Conservation (phyloP, 2,113 vertebrate genomes). For the Crotalus helleri region DNA sequence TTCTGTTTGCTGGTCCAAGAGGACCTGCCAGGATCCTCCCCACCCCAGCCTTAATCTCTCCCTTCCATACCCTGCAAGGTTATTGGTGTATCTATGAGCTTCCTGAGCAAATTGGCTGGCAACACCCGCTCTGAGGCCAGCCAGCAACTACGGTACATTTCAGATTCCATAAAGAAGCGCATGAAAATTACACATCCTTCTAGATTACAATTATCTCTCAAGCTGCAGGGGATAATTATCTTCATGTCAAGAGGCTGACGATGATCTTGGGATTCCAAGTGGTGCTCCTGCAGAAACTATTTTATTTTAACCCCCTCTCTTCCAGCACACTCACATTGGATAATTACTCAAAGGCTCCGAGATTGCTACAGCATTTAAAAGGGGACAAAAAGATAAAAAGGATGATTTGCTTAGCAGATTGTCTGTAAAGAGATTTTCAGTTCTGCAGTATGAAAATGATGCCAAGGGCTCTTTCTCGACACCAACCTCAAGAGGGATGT, state of each 20-base stretch:
- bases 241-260: constrained; percentile 28
- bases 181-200: not conserved
- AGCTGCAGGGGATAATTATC: constrained; percentile 39
- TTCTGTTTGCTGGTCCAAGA: not conserved
- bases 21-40: not conserved
- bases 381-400: not conserved
- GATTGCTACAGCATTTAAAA: not conserved
- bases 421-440: not conserved
- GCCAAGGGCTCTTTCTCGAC: not conserved
- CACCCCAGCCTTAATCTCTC: not conserved
- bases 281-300: not conserved
- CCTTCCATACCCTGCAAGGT: not conserved
- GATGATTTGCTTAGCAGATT: not conserved
- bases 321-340: not conserved
- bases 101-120: not conserved
- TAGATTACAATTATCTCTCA: constrained; percentile 40
- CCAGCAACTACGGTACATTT: not conserved
- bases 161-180: not conserved
- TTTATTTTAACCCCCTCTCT: not conserved
- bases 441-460: not conserved
- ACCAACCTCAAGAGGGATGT: not conserved
- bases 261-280: not conserved
- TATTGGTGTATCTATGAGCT: not conserved
- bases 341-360: not conserved
- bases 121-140: not conserved